Percentiles rank a stretch among this genome's conserved stretches.
These are phyloP conservation scores for Apamea crenata DNA, from an alignment of 2,888 invertebrate genomes.

Conservation along the genomic window DNA sequence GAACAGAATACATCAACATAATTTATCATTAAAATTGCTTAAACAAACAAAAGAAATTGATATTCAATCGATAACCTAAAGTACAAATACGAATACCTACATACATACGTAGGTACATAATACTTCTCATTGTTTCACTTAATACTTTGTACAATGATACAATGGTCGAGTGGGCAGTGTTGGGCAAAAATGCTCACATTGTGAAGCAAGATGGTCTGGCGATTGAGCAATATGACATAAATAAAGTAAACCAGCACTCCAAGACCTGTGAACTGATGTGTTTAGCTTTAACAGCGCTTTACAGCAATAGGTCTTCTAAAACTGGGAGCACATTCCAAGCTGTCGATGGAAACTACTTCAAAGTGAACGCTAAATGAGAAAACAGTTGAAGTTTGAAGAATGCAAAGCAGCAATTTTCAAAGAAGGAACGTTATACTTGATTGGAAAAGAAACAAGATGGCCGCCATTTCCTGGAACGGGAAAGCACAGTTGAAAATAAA, in stretches of 20 bases:
- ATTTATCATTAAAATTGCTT: conserved; percentile 45
- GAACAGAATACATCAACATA: conserved; percentile 49
- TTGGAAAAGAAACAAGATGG: conserved; percentile 30
- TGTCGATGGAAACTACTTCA: conserved; percentile 22
- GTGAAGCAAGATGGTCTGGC: conserved; percentile 78
- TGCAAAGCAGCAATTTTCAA: conserved; percentile 22
- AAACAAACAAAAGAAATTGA: conserved; percentile 74
- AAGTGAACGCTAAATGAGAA: conserved; percentile 44
- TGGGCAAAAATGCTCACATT: conserved; percentile 82
- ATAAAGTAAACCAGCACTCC: conserved; percentile 69
- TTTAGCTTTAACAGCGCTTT: conserved; percentile 60
- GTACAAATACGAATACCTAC: conserved; percentile 76
- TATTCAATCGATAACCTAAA: conserved; percentile 79
- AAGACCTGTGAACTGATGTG: conserved; percentile 65
- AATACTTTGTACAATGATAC: conserved; percentile 62
- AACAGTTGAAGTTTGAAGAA: conserved; percentile 47
- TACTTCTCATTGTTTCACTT: conserved; percentile 79
- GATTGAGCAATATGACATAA: conserved; percentile 78
- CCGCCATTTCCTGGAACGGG: background rate
- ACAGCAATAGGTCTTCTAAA: conserved; percentile 64
- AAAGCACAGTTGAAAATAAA: background rate
- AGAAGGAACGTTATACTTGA: conserved; percentile 18
- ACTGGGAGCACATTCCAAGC: conserved; percentile 56
- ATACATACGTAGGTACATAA: conserved; percentile 53
- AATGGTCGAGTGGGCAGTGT: conserved; percentile 77